These are phyloP conservation scores for Oryzias celebensis DNA, from an alignment of 2,113 vertebrate genomes.

Conservation along the genomic window DNA sequence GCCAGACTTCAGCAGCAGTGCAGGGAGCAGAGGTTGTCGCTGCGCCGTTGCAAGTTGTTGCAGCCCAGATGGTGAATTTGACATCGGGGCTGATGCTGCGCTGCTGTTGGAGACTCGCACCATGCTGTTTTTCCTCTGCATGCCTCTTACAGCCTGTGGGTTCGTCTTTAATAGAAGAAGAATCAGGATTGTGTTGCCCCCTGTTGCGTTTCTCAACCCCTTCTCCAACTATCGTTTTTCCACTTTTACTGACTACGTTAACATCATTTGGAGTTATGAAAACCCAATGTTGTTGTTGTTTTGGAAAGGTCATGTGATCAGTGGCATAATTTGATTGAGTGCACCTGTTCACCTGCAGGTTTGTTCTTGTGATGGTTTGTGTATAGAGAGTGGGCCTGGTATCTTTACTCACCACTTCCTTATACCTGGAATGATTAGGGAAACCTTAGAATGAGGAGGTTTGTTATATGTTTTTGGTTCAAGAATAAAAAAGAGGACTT, in stretches of 20 bases:
- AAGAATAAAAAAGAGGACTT: no score
- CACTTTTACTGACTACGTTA: not conserved
- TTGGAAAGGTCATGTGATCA: no score
- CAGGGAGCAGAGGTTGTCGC: not conserved
- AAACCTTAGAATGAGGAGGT: no score
- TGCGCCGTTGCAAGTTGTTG: not conserved
- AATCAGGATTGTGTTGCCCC: not conserved
- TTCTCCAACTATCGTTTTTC: not conserved
- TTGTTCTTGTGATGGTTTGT: no score
- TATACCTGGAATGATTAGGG: no score
- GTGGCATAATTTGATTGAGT: no score
- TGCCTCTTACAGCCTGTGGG: not conserved
- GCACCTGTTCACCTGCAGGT: no score
- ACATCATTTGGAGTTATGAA: not conserved
- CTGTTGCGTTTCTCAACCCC: not conserved
- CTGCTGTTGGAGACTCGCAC: not conserved
- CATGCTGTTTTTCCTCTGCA: not conserved
- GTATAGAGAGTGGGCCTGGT: no score
- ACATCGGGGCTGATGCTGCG: not conserved
- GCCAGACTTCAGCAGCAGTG: not conserved
- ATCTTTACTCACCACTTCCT: no score
- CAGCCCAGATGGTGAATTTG: not conserved
- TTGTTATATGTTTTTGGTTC: no score
- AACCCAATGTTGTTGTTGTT: not conserved
- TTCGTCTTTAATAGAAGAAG: not conserved